Conservation (phyloP, 2,797 vertebrate species). For the Bovichtus diacanthus region DNA sequence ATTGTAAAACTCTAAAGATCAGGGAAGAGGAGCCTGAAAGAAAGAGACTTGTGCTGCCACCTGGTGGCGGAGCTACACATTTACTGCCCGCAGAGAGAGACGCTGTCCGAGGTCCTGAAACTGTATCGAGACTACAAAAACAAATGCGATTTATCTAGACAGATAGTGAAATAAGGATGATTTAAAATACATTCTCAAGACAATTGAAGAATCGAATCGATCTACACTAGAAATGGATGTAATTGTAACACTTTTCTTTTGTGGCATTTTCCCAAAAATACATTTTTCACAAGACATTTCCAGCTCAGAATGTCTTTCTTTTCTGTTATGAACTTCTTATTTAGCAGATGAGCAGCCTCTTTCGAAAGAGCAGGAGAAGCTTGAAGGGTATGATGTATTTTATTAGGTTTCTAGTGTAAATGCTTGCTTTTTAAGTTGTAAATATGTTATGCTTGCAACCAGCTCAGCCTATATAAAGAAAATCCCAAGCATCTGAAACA, state of each 20-base stretch:
- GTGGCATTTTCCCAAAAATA: background rate
- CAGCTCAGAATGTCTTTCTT: background rate
- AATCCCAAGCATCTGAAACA: background rate
- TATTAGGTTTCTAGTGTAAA: background rate
- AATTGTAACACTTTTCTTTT: background rate
- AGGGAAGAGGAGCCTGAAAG: background rate
- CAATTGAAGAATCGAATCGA: background rate
- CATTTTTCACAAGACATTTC: background rate
- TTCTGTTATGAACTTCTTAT: background rate
- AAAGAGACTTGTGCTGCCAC: conserved; percentile 38
- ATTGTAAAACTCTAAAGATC: background rate
- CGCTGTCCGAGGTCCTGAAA: conserved; percentile 76
- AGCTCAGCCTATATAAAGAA: background rate
- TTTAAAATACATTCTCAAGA: background rate
- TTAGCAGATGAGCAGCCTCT: background rate
- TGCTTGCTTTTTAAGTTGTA: background rate
- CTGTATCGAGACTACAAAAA: background rate
- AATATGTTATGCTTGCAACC: background rate
- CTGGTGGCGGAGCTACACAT: conserved; percentile 23
- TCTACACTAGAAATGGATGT: background rate
- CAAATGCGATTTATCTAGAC: background rate
- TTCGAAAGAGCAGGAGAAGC: background rate
- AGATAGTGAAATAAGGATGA: background rate
- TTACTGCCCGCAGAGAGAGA: background rate
- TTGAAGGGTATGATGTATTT: background rate